Evolutionary conservation across 2,888 invertebrate genomes (phyloP).

Genomic region (Scaptomyza caliginosa): DNA sequence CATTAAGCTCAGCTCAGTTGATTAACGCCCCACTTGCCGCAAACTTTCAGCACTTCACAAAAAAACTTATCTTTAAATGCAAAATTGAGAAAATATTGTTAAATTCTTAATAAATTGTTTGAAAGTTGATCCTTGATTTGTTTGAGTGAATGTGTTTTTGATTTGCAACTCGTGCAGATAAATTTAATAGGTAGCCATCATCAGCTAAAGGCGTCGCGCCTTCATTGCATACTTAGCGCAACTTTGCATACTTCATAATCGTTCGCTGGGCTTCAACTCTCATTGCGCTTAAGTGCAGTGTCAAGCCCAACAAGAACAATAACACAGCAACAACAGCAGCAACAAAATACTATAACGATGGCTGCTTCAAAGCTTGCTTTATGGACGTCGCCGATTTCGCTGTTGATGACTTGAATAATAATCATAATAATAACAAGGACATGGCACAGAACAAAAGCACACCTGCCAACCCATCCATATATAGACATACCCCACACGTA

Average conservation of each 20-base stretch:
- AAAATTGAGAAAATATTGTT: no score
- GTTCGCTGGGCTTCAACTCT: slow-evolving; percentile 53
- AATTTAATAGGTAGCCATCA: slow-evolving; percentile 70
- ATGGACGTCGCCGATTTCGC: slow-evolving; percentile 48
- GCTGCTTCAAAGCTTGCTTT: slow-evolving; percentile 71
- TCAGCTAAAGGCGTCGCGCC: slow-evolving; percentile 36
- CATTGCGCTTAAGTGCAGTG: slow-evolving; percentile 64
- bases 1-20: slow-evolving; percentile 24
- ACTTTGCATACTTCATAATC: slow-evolving; percentile 63
- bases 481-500: slow-evolving; percentile 9
- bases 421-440: slow-evolving; percentile 81
- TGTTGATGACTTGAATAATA: slow-evolving; percentile 80
- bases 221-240: slow-evolving; percentile 53
- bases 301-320: slow-evolving; percentile 19
- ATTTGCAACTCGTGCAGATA: slow-evolving; percentile 63
- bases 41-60: no score
- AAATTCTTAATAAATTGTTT: not conserved
- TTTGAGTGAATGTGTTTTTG: slow-evolving; percentile 6
- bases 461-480: slow-evolving; percentile 55
- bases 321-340: slow-evolving; percentile 10
- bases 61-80: no score
- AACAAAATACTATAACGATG: slow-evolving; percentile 11
- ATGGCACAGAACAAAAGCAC: slow-evolving; percentile 74
- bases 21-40: no score
- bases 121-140: not conserved